phyloP scores from a whole-genome alignment of 2,797 vertebrate species.

The Propithecus deckenii region DNA sequence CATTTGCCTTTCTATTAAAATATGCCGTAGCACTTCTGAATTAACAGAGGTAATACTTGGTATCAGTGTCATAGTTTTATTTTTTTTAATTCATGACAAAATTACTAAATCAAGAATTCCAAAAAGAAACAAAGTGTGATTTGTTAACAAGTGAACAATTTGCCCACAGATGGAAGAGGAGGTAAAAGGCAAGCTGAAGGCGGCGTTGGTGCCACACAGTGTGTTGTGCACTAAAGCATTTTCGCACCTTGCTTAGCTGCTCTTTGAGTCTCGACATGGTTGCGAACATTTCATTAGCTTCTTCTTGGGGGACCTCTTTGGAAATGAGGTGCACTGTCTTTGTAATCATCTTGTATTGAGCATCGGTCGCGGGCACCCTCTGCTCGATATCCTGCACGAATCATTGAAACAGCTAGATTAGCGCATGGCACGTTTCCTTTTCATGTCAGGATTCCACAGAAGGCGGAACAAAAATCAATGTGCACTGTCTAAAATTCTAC shows the following conservation, averaged over 20 bases:
- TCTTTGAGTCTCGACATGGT: constrained; percentile 92
- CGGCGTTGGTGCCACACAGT: rapidly evolving
- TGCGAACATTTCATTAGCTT: constrained; percentile 91
- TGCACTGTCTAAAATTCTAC: background rate
- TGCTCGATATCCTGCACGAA: constrained; percentile 92
- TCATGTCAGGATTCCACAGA: background rate
- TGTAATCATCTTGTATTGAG: constrained; percentile 92
- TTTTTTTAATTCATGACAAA: background rate
- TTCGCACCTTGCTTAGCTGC: constrained; percentile 91
- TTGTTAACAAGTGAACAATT: background rate
- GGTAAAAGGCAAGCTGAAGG: rapidly evolving
- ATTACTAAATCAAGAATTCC: background rate
- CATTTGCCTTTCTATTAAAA: background rate
- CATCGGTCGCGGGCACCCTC: constrained; percentile 94
- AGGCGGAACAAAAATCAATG: background rate
- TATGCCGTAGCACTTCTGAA: background rate
- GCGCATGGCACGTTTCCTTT: background rate
- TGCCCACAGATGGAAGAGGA: background rate
- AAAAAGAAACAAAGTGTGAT: background rate
- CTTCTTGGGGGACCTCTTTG: constrained; percentile 94
- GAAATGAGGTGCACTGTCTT: constrained; percentile 93
- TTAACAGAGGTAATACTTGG: background rate
- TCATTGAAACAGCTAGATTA: constrained; percentile 29
- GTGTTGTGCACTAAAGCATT: background rate
- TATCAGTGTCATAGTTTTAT: background rate